Percentiles rank a stretch among this genome's conserved stretches.
These are phyloP conservation scores for Gambusia holbrooki DNA, from an alignment of 2,113 vertebrate genomes.

Conservation along the genomic window DNA sequence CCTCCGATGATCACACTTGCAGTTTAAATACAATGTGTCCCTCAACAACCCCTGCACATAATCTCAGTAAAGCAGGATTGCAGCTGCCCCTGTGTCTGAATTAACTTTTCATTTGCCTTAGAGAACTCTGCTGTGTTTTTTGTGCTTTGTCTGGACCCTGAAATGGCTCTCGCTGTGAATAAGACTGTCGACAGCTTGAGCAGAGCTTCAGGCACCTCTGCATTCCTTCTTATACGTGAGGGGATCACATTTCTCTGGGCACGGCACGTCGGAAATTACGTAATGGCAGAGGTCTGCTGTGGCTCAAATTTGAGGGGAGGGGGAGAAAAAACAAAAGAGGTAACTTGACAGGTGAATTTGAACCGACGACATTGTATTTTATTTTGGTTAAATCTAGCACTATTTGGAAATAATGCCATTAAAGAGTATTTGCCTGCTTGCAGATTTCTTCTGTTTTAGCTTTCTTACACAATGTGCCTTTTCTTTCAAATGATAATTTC, in stretches of 20 bases:
- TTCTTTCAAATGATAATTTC: no score
- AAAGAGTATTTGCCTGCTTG: not conserved
- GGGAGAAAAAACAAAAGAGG: not conserved
- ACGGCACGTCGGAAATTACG: constrained; percentile 36
- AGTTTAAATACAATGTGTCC: not conserved
- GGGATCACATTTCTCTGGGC: constrained; percentile 20
- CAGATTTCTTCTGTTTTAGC: no score
- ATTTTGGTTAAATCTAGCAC: not conserved
- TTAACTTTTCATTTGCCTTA: not conserved
- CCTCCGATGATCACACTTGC: not conserved
- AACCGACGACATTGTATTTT: not conserved
- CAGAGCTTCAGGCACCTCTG: constrained; percentile 7
- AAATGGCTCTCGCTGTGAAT: not conserved
- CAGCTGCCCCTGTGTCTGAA: not conserved
- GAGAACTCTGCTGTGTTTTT: not conserved
- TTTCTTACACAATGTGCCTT: no score
- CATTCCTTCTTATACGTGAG: constrained; percentile 1
- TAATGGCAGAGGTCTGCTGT: constrained; percentile 17
- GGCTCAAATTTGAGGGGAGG: not conserved
- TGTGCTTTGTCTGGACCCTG: constrained; percentile 1
- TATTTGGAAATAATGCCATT: not conserved
- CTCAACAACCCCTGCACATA: not conserved
- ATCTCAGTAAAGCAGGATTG: not conserved
- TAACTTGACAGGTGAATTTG: not conserved
- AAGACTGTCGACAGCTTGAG: constrained; percentile 19